Conservation (phyloP, 2,888 invertebrate genomes). For the Polyploca ridens region DNA sequence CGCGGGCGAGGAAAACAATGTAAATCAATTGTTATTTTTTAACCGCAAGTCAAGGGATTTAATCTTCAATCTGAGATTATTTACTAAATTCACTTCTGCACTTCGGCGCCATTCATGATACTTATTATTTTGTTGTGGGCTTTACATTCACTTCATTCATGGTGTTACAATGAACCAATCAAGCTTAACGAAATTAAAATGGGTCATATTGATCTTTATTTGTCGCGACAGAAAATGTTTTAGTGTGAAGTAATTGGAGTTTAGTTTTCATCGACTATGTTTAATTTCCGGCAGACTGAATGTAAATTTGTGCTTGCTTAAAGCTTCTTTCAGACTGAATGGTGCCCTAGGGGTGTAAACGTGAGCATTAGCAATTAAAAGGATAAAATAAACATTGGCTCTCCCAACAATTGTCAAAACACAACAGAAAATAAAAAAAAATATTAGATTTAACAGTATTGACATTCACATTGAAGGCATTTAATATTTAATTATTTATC, state of each 20-base stretch:
- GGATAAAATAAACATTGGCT: not conserved
- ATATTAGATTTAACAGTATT: not conserved
- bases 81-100: not conserved
- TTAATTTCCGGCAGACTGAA: not conserved
- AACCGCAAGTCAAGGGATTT: too few species aligned
- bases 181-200: too few species aligned
- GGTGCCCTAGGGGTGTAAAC: not conserved
- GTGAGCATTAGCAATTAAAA: not conserved
- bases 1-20: too few species aligned
- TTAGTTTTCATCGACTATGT: not conserved
- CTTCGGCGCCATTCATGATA: not conserved
- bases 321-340: not conserved
- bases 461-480: constrained; percentile 13
- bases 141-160: not conserved
- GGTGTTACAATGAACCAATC: not conserved
- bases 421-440: not conserved
- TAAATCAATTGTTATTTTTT: too few species aligned
- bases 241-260: not conserved
- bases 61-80: not conserved
- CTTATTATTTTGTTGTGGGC: not conserved
- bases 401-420: not conserved
- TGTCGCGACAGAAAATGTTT: not conserved
- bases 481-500: constrained; percentile 8
- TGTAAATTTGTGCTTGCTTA: not conserved
- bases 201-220: too few species aligned